phyloP scores from a whole-genome alignment of 35 echinoderm and acorn worm genomes.

The Amphiura filiformis region DNA sequence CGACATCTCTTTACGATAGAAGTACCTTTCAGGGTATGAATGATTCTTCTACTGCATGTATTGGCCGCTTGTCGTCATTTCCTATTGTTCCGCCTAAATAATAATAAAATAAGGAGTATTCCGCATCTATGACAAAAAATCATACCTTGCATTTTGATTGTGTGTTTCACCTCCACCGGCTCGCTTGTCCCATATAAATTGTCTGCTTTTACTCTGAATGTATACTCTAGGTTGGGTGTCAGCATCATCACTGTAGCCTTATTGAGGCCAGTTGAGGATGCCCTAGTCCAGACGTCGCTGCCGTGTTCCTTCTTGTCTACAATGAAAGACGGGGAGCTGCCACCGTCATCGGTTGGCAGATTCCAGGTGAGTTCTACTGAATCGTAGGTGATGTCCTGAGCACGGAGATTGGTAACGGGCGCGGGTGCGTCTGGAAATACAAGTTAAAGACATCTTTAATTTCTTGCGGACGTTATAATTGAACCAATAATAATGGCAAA shows the following conservation, averaged over 20 bases:
- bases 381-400: slow-evolving; percentile 67
- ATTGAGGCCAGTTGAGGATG: slow-evolving; percentile 38
- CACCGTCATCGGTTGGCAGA: slow-evolving; percentile 70
- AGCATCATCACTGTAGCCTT: slow-evolving; percentile 50
- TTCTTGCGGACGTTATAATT: too few relatives aligned
- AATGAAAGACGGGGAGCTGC: slow-evolving; percentile 66
- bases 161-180: slow-evolving; percentile 59
- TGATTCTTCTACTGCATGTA: too few relatives aligned
- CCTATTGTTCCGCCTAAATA: too few relatives aligned
- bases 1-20: slow-evolving; percentile 77
- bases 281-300: slow-evolving; percentile 47
- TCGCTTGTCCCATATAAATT: slow-evolving; percentile 78
- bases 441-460: too few relatives aligned
- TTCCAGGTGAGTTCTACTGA: slow-evolving; percentile 83
- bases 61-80: too few relatives aligned
- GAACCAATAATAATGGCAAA: too few relatives aligned
- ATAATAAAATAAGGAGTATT: too few relatives aligned
- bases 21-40: too few relatives aligned
- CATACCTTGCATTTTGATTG: slow-evolving; percentile 79
- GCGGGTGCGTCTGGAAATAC: slow-evolving; percentile 51
- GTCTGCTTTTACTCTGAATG: slow-evolving; percentile 78
- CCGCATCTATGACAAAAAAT: too few relatives aligned
- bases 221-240: slow-evolving; percentile 55
- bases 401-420: slow-evolving; percentile 35
- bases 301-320: slow-evolving; percentile 60